Conservation (phyloP, 2,888 invertebrate species). For the Helleia helle region DNA sequence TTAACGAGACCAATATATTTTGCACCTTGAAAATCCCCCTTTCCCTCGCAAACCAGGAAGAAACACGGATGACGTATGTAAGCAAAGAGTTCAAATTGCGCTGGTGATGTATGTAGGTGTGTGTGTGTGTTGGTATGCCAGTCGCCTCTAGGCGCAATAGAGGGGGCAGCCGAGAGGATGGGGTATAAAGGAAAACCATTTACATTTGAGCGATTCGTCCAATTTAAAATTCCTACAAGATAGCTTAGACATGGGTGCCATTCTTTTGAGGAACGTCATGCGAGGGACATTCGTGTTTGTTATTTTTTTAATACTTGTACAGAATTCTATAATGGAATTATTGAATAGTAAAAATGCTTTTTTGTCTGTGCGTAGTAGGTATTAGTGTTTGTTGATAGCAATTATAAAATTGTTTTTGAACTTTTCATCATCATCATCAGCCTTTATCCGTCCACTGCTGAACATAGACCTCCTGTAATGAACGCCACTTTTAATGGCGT, state of each 20-base stretch:
- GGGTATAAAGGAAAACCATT: slow-evolving; percentile 76
- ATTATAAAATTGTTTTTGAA: no score
- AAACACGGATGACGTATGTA: slow-evolving; percentile 53
- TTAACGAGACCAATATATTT: slow-evolving; percentile 50
- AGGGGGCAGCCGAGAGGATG: slow-evolving; percentile 69
- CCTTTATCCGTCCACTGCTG: no score
- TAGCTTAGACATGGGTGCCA: slow-evolving; percentile 72
- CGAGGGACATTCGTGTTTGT: no score
- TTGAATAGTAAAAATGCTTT: no score
- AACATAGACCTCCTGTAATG: no score
- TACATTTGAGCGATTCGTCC: slow-evolving; percentile 76
- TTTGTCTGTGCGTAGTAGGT: no score
- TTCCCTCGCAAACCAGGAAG: slow-evolving; percentile 41
- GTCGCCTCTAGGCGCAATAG: slow-evolving; percentile 72
- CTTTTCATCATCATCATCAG: no score
- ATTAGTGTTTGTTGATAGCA: no score
- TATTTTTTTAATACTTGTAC: no score
- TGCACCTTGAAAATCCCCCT: slow-evolving; percentile 38
- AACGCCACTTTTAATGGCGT: no score
- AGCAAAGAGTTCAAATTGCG: slow-evolving; percentile 46
- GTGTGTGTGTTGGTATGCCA: slow-evolving; percentile 69
- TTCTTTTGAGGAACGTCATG: slow-evolving; percentile 73
- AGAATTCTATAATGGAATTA: no score
- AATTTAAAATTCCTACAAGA: slow-evolving; percentile 76
- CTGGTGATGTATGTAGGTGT: slow-evolving; percentile 61